A percentile compares a stretch with the other conserved stretches of the same genome.
phyloP scores from a whole-genome alignment of 1,140 invertebrate species.

The Ceratina calcarata region DNA sequence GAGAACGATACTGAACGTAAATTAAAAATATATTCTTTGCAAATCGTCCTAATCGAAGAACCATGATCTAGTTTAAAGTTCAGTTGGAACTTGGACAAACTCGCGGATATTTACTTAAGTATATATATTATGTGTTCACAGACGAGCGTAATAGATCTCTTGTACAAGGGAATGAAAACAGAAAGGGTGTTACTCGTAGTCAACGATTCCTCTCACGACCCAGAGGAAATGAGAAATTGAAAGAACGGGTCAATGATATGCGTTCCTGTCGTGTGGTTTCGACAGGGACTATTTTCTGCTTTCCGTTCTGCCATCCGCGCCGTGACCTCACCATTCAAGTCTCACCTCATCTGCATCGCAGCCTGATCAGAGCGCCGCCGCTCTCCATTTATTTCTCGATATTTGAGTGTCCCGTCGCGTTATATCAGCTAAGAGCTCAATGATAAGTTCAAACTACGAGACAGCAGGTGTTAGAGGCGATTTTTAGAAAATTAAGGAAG shows the following conservation, averaged over 20 bases:
- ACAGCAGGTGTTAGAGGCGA: neutral
- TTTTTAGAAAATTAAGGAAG: constrained; percentile 29
- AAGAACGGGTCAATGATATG: constrained; percentile 64
- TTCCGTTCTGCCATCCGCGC: neutral
- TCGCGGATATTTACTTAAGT: neutral
- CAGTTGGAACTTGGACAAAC: too few species aligned
- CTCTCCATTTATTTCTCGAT: constrained; percentile 59
- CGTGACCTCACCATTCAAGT: constrained; percentile 5
- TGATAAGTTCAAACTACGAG: neutral
- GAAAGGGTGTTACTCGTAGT: constrained; percentile 25
- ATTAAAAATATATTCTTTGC: too few species aligned
- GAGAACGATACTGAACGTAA: neutral
- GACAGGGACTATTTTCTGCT: constrained; percentile 63
- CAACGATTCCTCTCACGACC: constrained; percentile 46
- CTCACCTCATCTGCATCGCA: constrained; percentile 31
- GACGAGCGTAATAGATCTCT: neutral
- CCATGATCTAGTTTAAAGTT: too few species aligned
- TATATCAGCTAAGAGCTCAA: neutral
- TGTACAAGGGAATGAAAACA: neutral
- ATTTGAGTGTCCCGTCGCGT: constrained; percentile 27
- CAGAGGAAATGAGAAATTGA: constrained; percentile 64
- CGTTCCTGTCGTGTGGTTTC: constrained; percentile 57
- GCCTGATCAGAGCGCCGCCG: constrained; percentile 16
- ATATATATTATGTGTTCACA: neutral
- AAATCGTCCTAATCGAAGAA: neutral